Evolutionary conservation across 2,888 invertebrate genomes (phyloP).

Genomic region (Agrypnus murinus): DNA sequence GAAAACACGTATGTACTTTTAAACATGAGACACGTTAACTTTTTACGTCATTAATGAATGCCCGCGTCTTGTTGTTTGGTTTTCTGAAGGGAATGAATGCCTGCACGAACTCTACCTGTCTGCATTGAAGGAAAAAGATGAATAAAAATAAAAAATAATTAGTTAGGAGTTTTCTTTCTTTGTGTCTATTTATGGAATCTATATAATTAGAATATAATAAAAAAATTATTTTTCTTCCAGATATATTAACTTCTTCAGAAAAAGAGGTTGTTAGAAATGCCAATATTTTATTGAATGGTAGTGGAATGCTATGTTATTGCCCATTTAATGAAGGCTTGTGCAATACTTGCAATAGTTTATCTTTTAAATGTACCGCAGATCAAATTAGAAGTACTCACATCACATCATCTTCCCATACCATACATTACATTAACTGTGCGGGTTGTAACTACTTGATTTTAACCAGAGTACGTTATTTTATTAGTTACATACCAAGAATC

Average conservation of each 20-base stretch:
- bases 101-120: slow-evolving; percentile 14
- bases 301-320: slow-evolving; percentile 17
- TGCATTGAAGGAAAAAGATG: slow-evolving; percentile 3
- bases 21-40: slow-evolving; percentile 24
- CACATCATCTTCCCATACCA: slow-evolving; percentile 3
- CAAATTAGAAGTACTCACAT: slow-evolving; percentile 3
- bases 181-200: too few relatives aligned
- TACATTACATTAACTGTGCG: slow-evolving; percentile 10
- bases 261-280: too few relatives aligned
- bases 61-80: slow-evolving; percentile 18
- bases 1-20: slow-evolving; percentile 16
- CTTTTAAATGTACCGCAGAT: slow-evolving; percentile 19
- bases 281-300: too few relatives aligned
- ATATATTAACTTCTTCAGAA: too few relatives aligned
- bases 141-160: neutral
- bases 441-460: too few relatives aligned
- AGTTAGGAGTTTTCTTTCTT: neutral
- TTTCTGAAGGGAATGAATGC: slow-evolving; percentile 26
- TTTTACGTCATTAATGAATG: slow-evolving; percentile 40
- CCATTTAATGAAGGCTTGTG: slow-evolving; percentile 24
- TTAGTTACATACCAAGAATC: too few relatives aligned
- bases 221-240: slow-evolving; percentile 19
- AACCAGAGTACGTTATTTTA: too few relatives aligned
- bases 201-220: too few relatives aligned
- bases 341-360: slow-evolving; percentile 22